A percentile compares a stretch with the other conserved stretches of the same genome.
These are phyloP conservation scores for Halcyon chelicuti DNA, from an alignment of 2,797 vertebrate genomes.

Conservation along the genomic window DNA sequence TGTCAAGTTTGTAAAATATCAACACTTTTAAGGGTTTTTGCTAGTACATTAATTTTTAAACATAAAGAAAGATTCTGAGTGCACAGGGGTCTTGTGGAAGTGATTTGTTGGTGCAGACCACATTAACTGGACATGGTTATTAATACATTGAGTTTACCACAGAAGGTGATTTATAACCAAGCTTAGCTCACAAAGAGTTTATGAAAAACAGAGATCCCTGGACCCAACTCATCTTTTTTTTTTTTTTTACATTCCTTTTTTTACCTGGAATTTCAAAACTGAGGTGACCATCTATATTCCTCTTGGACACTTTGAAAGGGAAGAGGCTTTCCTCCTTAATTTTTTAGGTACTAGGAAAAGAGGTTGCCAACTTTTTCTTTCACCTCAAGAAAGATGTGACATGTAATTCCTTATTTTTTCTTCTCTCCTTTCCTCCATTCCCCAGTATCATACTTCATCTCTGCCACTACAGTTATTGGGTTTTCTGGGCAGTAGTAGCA, in stretches of 20 bases:
- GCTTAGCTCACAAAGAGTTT: neutral
- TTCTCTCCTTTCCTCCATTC: conserved; percentile 9
- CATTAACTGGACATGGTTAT: neutral
- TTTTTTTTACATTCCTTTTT: neutral
- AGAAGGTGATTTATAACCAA: neutral
- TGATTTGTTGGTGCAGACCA: neutral
- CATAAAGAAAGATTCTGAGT: neutral
- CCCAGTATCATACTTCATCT: conserved; percentile 17
- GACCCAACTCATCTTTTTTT: neutral
- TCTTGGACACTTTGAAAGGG: neutral
- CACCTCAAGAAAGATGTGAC: neutral
- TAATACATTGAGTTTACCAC: neutral
- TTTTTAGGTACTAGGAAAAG: neutral
- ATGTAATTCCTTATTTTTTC: neutral
- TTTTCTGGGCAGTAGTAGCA: conserved; percentile 27
- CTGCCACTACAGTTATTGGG: conserved; percentile 55
- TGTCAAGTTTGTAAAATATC: neutral
- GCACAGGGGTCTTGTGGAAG: neutral
- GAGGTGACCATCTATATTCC: neutral
- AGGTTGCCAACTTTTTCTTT: neutral
- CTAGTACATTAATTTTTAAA: neutral
- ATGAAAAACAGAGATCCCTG: neutral
- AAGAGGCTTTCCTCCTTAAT: neutral
- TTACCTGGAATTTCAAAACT: neutral
- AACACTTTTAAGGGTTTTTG: neutral